phyloP scores from a whole-genome alignment of 2,797 vertebrate species.

The Nannoperca australis region DNA sequence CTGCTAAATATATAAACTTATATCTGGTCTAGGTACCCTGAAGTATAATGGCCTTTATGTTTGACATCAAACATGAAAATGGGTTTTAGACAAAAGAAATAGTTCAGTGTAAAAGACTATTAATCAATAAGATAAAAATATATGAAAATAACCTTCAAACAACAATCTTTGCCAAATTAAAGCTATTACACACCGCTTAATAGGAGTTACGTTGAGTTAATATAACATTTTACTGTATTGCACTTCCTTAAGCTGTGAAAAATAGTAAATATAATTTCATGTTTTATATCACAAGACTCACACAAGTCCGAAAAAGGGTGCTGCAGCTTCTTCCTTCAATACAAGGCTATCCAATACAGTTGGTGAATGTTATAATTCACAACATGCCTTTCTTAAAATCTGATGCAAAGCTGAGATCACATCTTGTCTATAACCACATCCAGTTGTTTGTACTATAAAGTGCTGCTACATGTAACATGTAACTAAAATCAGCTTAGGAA shows the following conservation, averaged over 20 bases:
- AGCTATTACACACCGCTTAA: not conserved
- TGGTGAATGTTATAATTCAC: not conserved
- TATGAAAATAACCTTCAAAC: not conserved
- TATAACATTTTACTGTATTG: not conserved
- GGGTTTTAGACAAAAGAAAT: not conserved
- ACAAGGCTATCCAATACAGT: not conserved
- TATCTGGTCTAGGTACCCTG: not conserved
- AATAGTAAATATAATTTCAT: not conserved
- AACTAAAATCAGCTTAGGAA: not conserved
- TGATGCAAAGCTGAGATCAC: not conserved
- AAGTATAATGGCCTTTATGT: not conserved
- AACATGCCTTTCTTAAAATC: not conserved
- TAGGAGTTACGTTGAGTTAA: not conserved
- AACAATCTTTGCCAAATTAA: not conserved
- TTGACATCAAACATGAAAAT: not conserved
- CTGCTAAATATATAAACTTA: not conserved
- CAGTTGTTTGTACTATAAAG: not conserved
- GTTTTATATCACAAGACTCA: not conserved
- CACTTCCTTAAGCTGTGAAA: not conserved
- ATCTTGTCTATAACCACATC: no score
- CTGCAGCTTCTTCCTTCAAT: not conserved
- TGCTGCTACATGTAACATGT: not conserved
- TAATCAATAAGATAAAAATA: not conserved
- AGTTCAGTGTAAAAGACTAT: not conserved
- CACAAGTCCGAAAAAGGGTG: not conserved